Conservation (phyloP, 2,888 invertebrate genomes). For the Bembecia ichneumoniformis region DNA sequence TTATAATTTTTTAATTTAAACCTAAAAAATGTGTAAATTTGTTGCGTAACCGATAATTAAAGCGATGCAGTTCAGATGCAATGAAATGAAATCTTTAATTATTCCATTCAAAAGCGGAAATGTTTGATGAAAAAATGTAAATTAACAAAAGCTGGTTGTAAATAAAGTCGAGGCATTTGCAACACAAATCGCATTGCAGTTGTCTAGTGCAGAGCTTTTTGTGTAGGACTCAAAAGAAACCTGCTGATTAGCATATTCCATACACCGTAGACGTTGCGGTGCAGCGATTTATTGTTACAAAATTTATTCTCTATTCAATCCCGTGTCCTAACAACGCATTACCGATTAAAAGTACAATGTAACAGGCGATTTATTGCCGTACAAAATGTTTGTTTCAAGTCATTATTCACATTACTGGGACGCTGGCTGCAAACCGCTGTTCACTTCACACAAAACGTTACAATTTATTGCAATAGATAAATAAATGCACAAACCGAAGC, state of each 20-base stretch:
- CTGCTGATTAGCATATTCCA: constrained; percentile 65
- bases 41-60: too few relatives aligned
- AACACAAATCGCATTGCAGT: constrained; percentile 72
- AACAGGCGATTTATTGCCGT: constrained; percentile 54
- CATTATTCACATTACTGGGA: constrained; percentile 45
- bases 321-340: constrained; percentile 43
- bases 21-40: too few relatives aligned
- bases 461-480: constrained; percentile 16
- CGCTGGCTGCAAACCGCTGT: constrained; percentile 28
- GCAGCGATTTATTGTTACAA: constrained; percentile 20
- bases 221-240: constrained; percentile 63
- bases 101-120: not conserved
- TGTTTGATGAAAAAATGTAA: not conserved
- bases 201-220: constrained; percentile 69
- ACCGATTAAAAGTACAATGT: constrained; percentile 55
- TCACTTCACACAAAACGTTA: not conserved
- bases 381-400: constrained; percentile 60
- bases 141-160: not conserved
- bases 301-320: constrained; percentile 22
- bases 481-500: constrained; percentile 11
- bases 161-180: constrained; percentile 43
- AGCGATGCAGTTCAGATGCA: too few relatives aligned
- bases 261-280: constrained; percentile 33
- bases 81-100: too few relatives aligned
- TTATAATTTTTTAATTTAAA: too few relatives aligned